Evolutionary conservation across 2,888 invertebrate species (phyloP).

Genomic region (Cyrtodaria siliqua): DNA sequence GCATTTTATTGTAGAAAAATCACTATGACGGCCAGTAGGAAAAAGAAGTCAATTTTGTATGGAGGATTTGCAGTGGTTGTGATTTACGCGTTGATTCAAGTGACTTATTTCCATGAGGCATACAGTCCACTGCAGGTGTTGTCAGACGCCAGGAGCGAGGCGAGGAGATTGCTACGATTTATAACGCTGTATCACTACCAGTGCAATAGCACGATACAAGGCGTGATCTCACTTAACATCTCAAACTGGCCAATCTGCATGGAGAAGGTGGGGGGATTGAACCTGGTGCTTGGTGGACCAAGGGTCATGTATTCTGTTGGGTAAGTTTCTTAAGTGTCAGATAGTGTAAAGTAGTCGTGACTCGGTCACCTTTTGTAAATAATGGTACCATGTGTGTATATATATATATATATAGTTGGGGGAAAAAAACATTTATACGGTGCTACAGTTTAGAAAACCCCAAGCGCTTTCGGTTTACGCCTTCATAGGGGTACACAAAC

Average conservation of each 20-base stretch:
- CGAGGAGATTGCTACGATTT: constrained; percentile 79
- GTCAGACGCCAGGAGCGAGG: constrained; percentile 80
- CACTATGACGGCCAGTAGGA: constrained; percentile 46
- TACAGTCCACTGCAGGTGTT: constrained; percentile 80
- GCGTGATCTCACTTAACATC: constrained; percentile 75
- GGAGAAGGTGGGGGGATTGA: constrained; percentile 75
- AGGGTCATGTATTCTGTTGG: constrained; percentile 80
- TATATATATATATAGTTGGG: too few species aligned
- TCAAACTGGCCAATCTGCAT: constrained; percentile 80
- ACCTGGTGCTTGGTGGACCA: constrained; percentile 68
- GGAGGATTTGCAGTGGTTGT: constrained; percentile 52
- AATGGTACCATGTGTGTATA: too few species aligned
- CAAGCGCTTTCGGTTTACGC: too few species aligned
- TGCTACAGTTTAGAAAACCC: too few species aligned
- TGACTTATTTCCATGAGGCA: constrained; percentile 73
- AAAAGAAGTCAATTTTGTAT: constrained; percentile 70
- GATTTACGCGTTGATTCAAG: constrained; percentile 69
- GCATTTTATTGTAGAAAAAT: constrained; percentile 23
- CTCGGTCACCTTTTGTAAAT: too few species aligned
- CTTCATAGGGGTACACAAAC: too few species aligned
- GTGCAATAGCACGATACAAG: constrained; percentile 78
- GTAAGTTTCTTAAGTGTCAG: too few species aligned
- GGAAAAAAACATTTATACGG: too few species aligned
- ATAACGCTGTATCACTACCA: constrained; percentile 80
- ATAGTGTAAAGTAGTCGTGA: too few species aligned